These are phyloP conservation scores for Natrix natrix DNA, from an alignment of 2,797 vertebrate species.

Conservation along the genomic window DNA sequence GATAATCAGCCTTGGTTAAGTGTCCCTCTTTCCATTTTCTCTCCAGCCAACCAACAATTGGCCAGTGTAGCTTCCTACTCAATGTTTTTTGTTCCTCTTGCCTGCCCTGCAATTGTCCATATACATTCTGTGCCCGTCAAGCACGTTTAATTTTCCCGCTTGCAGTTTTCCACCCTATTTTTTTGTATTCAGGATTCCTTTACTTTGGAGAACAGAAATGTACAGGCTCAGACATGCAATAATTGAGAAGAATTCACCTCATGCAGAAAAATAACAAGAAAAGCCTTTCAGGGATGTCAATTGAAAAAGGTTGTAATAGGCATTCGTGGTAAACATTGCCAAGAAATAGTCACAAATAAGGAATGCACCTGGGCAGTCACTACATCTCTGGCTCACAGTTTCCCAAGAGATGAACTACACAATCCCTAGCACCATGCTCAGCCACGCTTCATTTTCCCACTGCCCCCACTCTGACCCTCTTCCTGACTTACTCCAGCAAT, in stretches of 20 bases:
- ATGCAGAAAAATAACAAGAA: neutral
- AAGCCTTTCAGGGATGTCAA: neutral
- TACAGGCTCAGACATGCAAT: neutral
- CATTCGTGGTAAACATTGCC: neutral
- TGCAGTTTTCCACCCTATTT: neutral
- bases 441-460: neutral
- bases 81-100: neutral
- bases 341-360: neutral
- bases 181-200: neutral
- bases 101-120: neutral
- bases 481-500: slow-evolving; percentile 76
- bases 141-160: neutral
- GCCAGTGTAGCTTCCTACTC: neutral
- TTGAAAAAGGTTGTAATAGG: neutral
- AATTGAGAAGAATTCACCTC: neutral
- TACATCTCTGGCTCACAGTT: neutral
- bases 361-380: neutral
- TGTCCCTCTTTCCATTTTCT: neutral
- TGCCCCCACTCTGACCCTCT: neutral
- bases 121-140: neutral
- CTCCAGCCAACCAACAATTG: neutral
- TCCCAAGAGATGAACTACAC: neutral
- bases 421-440: neutral
- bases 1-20: too few species aligned
- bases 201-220: neutral